Evolutionary conservation across 2,888 invertebrate species (phyloP).

Genomic region (Acanthosepion esculentum): DNA sequence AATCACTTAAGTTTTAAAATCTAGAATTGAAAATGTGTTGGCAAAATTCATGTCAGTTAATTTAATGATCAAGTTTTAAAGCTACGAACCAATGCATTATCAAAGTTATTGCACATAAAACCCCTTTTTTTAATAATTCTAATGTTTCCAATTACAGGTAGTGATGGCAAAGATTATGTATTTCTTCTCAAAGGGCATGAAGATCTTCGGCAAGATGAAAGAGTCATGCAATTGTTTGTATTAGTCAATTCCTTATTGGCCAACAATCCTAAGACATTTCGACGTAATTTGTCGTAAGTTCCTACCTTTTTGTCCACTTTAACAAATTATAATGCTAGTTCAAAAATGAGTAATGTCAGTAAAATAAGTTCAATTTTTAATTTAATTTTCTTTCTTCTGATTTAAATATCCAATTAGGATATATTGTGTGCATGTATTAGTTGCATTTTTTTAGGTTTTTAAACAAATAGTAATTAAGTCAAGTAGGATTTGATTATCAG

Average conservation of each 20-base stretch:
- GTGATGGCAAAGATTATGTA: conserved; percentile 98
- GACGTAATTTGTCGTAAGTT: conserved; percentile 84
- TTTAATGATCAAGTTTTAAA: not conserved
- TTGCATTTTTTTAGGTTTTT: too few species aligned
- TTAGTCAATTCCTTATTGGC: conserved; percentile 95
- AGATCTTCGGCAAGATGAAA: conserved; percentile 97
- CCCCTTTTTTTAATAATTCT: not conserved
- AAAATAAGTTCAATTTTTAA: not conserved
- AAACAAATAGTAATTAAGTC: too few species aligned
- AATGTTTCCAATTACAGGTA: conserved; percentile 79
- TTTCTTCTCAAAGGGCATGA: conserved; percentile 99
- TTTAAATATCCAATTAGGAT: too few species aligned
- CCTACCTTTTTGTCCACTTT: not conserved
- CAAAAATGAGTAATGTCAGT: not conserved
- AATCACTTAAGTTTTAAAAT: not conserved
- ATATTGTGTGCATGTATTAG: too few species aligned
- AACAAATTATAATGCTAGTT: not conserved
- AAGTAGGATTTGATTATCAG: too few species aligned
- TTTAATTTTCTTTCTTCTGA: not conserved
- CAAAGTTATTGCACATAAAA: not conserved
- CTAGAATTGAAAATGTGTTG: not conserved
- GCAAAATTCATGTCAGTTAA: not conserved
- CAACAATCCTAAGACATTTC: conserved; percentile 95
- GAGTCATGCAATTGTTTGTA: conserved; percentile 98
- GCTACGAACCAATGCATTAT: not conserved